phyloP scores from a whole-genome alignment of 2,113 vertebrate genomes.

The Thermophis baileyi region DNA sequence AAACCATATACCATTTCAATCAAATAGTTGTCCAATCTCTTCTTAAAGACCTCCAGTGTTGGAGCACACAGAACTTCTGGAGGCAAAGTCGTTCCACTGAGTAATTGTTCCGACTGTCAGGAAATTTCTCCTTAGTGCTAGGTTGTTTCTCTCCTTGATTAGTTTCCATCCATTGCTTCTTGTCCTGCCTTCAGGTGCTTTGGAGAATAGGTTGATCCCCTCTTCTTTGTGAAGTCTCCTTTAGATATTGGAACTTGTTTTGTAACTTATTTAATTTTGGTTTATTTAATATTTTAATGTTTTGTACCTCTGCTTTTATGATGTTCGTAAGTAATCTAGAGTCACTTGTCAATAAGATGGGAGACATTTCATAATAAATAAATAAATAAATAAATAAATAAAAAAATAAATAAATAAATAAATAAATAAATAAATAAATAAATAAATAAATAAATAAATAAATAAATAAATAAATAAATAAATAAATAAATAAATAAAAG shows the following conservation, averaged over 20 bases:
- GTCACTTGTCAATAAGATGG: not conserved
- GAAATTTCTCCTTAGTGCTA: too few relatives aligned
- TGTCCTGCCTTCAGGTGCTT: not conserved
- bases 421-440: too few relatives aligned
- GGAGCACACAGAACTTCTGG: too few relatives aligned
- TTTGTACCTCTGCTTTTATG: not conserved
- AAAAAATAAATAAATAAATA: too few relatives aligned
- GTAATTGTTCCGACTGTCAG: too few relatives aligned
- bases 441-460: too few relatives aligned
- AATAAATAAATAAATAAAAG: not conserved
- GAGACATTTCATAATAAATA: not conserved
- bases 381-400: too few relatives aligned
- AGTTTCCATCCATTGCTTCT: not conserved
- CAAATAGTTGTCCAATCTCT: too few relatives aligned
- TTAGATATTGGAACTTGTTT: not conserved
- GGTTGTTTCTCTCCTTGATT: not conserved
- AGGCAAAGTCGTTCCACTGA: too few relatives aligned
- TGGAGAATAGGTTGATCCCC: not conserved
- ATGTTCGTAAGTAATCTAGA: not conserved
- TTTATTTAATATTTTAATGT: not conserved
- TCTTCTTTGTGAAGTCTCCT: not conserved
- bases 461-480: too few relatives aligned
- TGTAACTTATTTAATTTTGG: not conserved
- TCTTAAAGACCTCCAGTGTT: too few relatives aligned
- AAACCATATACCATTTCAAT: too few relatives aligned